phyloP scores from a whole-genome alignment of 2,113 vertebrate genomes.

The Galeopterus variegatus region DNA sequence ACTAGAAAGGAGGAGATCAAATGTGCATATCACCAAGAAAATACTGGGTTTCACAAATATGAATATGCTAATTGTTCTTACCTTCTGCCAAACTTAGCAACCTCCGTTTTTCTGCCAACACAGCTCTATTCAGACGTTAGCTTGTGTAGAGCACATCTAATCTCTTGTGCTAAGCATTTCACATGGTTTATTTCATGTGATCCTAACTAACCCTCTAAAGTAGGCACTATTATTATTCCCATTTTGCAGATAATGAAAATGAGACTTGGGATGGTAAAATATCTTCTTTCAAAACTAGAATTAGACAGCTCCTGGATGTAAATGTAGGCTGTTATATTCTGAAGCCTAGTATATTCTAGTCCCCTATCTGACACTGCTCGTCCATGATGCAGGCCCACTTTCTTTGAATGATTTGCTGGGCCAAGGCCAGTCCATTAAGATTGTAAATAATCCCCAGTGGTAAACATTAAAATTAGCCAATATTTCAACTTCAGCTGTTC shows the following conservation, averaged over 20 bases:
- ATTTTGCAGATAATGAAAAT: conserved; percentile 48
- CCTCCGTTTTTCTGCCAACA: not conserved
- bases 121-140: not conserved
- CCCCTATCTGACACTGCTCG: not conserved
- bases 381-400: not conserved
- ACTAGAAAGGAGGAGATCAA: too few species aligned
- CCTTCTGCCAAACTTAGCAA: not conserved
- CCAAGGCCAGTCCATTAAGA: not conserved
- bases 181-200: not conserved
- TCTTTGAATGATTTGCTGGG: not conserved
- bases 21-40: too few species aligned
- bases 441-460: not conserved
- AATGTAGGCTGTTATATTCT: not conserved
- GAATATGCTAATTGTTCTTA: not conserved
- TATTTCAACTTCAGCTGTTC: not conserved
- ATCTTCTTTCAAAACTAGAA: not conserved
- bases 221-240: not conserved
- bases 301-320: not conserved
- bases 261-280: not conserved
- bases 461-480: not conserved
- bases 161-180: not conserved
- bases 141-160: not conserved
- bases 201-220: not conserved
- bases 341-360: not conserved
- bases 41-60: too few species aligned